Conservation (phyloP, 2,797 vertebrate genomes). For the Eidolon dupreanum region DNA sequence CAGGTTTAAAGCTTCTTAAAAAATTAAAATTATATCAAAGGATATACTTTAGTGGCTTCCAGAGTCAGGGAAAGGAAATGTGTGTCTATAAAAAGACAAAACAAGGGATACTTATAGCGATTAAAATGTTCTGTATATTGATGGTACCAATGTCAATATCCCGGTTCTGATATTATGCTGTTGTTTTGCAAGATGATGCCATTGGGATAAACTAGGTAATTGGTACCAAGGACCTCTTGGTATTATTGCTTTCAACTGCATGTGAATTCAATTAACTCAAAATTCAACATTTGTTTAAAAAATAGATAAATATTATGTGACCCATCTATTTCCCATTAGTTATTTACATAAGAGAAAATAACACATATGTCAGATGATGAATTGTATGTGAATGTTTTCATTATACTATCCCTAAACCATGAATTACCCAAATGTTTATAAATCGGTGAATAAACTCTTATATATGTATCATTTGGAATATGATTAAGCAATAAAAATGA, state of each 20-base stretch:
- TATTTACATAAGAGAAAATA: neutral
- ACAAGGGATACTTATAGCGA: neutral
- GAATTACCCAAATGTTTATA: neutral
- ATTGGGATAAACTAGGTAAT: neutral
- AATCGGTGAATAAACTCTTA: neutral
- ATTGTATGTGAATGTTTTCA: neutral
- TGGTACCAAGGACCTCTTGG: neutral
- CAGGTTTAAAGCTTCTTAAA: neutral
- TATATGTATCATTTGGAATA: neutral
- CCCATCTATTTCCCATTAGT: neutral
- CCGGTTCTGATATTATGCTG: neutral
- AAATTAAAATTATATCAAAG: neutral
- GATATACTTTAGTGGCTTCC: neutral
- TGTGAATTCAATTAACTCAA: neutral
- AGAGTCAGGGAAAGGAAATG: neutral
- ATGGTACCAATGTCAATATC: neutral
- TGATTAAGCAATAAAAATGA: neutral
- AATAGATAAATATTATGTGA: neutral
- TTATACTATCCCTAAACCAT: neutral
- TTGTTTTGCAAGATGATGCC: neutral
- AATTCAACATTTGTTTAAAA: neutral
- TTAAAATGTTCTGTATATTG: neutral
- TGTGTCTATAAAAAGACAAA: neutral
- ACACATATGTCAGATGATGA: neutral
- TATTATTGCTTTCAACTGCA: neutral